Evolutionary conservation across 2,113 vertebrate genomes (phyloP).

Genomic region (Tachysurus vachellii): DNA sequence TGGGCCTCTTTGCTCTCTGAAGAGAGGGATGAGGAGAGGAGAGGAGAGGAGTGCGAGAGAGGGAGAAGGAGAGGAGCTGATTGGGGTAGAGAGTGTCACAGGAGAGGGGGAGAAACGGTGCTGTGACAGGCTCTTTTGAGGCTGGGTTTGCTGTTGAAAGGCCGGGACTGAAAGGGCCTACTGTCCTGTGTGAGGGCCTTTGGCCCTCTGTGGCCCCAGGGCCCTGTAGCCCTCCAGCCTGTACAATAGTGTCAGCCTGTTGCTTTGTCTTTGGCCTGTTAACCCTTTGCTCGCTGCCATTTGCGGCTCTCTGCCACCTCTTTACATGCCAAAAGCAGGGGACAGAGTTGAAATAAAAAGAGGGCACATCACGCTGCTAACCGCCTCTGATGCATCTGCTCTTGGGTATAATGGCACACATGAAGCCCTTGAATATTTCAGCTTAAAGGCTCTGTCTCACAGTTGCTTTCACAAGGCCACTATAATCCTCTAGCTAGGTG

Average conservation of each 20-base stretch:
- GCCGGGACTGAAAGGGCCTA: slow-evolving; percentile 51
- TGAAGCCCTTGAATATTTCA: slow-evolving; percentile 31
- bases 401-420: slow-evolving; percentile 38
- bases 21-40: slow-evolving; percentile 45
- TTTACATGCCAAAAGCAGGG: slow-evolving; percentile 54
- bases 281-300: slow-evolving; percentile 70
- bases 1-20: slow-evolving; percentile 50
- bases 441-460: slow-evolving; percentile 39
- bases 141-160: slow-evolving; percentile 56
- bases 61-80: slow-evolving; percentile 48
- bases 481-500: slow-evolving; percentile 39
- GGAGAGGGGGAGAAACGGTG: slow-evolving; percentile 44
- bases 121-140: slow-evolving; percentile 62
- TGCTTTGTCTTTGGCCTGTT: slow-evolving; percentile 73
- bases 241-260: slow-evolving; percentile 64
- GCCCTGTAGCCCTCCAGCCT: slow-evolving; percentile 58
- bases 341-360: slow-evolving; percentile 49
- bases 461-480: slow-evolving; percentile 7
- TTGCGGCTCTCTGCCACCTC: slow-evolving; percentile 55
- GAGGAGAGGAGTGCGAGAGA: slow-evolving; percentile 35
- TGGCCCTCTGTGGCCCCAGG: slow-evolving; percentile 64
- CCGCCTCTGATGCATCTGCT: slow-evolving; percentile 52
- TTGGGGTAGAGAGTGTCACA: slow-evolving; percentile 46
- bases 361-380: slow-evolving; percentile 38
- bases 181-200: slow-evolving; percentile 58